phyloP scores from a whole-genome alignment of 2,888 invertebrate species.

The Drosophila nr. fundita region DNA sequence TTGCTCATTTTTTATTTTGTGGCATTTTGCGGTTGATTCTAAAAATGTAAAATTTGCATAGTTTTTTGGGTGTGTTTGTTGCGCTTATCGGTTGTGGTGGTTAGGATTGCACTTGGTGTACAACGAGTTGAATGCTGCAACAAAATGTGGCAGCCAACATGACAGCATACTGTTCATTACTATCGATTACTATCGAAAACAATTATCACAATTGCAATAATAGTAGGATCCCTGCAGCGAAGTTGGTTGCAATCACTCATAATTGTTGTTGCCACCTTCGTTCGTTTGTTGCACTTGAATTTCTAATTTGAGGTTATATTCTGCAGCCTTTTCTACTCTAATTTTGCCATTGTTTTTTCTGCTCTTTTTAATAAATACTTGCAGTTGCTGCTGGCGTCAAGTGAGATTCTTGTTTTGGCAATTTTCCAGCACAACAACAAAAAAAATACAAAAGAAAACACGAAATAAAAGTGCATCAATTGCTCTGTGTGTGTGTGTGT shows the following conservation, averaged over 20 bases:
- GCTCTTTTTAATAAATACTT: constrained; percentile 13
- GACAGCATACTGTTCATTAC: constrained; percentile 21
- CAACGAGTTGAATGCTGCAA: constrained; percentile 21
- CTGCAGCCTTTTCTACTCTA: constrained; percentile 13
- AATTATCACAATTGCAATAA: constrained; percentile 20
- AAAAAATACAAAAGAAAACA: constrained; percentile 29
- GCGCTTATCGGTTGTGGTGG: constrained; percentile 32
- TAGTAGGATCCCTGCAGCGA: neutral
- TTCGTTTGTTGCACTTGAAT: neutral
- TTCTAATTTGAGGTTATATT: neutral
- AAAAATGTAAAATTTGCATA: constrained; percentile 1
- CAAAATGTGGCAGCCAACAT: constrained; percentile 30
- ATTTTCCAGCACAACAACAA: constrained; percentile 37
- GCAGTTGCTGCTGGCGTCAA: constrained; percentile 28
- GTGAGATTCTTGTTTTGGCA: constrained; percentile 50
- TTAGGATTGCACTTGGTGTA: neutral
- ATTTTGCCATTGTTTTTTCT: constrained; percentile 3
- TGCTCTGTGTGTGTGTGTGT: constrained; percentile 19
- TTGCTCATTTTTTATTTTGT: constrained; percentile 7
- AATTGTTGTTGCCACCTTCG: neutral
- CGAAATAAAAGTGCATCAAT: constrained; percentile 41
- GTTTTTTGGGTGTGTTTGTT: constrained; percentile 11
- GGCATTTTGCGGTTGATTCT: constrained; percentile 19
- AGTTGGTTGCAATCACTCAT: constrained; percentile 1
- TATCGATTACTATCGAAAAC: constrained; percentile 5